These are phyloP conservation scores for Selene dorsalis DNA, from an alignment of 2,797 vertebrate species.

Conservation along the genomic window DNA sequence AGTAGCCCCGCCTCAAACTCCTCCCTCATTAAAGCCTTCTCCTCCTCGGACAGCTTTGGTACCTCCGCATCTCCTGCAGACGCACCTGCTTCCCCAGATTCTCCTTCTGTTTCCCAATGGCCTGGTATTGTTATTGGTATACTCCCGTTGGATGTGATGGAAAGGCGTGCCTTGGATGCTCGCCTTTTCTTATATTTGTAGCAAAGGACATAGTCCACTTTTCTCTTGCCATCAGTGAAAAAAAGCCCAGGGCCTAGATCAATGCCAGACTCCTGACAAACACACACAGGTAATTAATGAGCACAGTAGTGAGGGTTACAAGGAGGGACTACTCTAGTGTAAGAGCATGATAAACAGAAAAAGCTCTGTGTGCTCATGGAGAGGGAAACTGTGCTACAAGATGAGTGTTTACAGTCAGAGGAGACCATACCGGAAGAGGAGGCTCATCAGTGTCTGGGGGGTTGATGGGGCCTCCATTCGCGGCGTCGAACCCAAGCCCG, in stretches of 20 bases:
- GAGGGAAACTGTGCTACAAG: background rate
- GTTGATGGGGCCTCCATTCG: slow-evolving; percentile 72
- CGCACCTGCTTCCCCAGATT: slow-evolving; percentile 68
- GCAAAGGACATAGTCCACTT: slow-evolving; percentile 93
- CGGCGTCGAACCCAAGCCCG: slow-evolving; percentile 67
- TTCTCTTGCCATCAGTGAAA: slow-evolving; percentile 91
- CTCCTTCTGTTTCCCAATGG: slow-evolving; percentile 59
- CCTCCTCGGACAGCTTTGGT: slow-evolving; percentile 85
- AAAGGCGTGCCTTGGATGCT: slow-evolving; percentile 65
- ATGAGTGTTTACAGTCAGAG: slow-evolving; percentile 11
- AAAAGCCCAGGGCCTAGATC: slow-evolving; percentile 84
- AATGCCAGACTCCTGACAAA: slow-evolving; percentile 78
- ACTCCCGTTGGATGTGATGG: slow-evolving; percentile 87
- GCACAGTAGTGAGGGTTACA: background rate
- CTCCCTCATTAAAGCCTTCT: slow-evolving; percentile 89
- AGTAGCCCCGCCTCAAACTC: slow-evolving; percentile 91
- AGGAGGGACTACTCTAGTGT: background rate
- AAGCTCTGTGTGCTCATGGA: slow-evolving; percentile 9
- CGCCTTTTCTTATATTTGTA: slow-evolving; percentile 90
- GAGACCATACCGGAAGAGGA: slow-evolving; percentile 63
- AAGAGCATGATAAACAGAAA: background rate
- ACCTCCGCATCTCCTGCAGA: slow-evolving; percentile 82
- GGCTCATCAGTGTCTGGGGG: slow-evolving; percentile 52
- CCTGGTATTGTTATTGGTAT: slow-evolving; percentile 51
- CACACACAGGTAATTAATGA: slow-evolving; percentile 24